Evolutionary conservation across 2,797 vertebrate species (phyloP).

Genomic region (Dicrostonyx torquatus): DNA sequence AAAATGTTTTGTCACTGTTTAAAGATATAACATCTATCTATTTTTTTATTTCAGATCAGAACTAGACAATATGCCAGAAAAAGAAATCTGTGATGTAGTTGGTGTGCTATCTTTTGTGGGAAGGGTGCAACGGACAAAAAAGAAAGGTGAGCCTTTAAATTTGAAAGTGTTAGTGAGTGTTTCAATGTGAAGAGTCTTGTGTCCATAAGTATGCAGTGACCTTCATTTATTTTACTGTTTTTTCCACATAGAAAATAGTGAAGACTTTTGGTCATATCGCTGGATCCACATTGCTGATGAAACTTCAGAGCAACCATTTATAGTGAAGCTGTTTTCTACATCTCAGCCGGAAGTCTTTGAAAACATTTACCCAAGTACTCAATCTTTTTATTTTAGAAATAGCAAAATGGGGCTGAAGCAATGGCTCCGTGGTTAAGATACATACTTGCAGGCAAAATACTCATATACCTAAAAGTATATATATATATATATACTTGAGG

Average conservation of each 20-base stretch:
- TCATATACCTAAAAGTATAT: neutral
- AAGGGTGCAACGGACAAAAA: slow-evolving; percentile 91
- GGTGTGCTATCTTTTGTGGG: slow-evolving; percentile 95
- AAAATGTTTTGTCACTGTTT: slow-evolving; percentile 26
- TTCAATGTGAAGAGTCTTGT: slow-evolving; percentile 36
- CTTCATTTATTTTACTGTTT: slow-evolving; percentile 72
- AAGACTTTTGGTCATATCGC: slow-evolving; percentile 94
- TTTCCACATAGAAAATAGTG: slow-evolving; percentile 85
- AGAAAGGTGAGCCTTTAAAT: slow-evolving; percentile 85
- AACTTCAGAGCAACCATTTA: slow-evolving; percentile 91
- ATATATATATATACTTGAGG: neutral
- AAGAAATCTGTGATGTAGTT: slow-evolving; percentile 92
- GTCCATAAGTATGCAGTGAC: neutral
- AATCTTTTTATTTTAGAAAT: slow-evolving; percentile 58
- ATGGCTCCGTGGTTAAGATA: neutral
- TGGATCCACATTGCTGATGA: slow-evolving; percentile 94
- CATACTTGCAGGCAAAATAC: neutral
- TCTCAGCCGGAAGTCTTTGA: slow-evolving; percentile 95
- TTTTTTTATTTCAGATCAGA: slow-evolving; percentile 82
- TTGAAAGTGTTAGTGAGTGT: slow-evolving; percentile 33
- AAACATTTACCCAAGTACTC: slow-evolving; percentile 90
- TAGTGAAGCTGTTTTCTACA: slow-evolving; percentile 94
- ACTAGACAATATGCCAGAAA: slow-evolving; percentile 87
- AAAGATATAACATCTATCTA: slow-evolving; percentile 18
- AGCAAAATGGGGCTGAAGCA: neutral